Conservation (phyloP, 2,797 vertebrate species). For the Sternotherus odoratus region DNA sequence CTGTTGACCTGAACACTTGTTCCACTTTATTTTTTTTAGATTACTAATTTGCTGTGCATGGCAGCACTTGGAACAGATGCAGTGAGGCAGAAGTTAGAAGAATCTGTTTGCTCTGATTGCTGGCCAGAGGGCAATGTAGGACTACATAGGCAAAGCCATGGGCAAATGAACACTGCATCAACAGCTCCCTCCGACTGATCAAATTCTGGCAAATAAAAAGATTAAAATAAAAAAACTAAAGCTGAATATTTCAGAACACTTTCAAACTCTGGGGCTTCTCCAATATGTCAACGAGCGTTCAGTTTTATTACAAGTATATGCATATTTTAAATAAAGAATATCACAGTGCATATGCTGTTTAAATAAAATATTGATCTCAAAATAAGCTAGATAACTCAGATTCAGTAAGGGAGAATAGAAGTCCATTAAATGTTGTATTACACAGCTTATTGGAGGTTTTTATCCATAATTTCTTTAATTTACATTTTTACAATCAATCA, state of each 20-base stretch:
- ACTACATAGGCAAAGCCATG: conserved; percentile 11
- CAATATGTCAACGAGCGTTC: conserved; percentile 1
- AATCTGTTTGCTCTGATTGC: conserved; percentile 70
- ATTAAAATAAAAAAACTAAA: background rate
- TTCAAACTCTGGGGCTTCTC: conserved; percentile 21
- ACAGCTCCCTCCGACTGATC: conserved; percentile 41
- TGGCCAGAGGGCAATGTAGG: conserved; percentile 68
- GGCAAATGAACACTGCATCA: conserved; percentile 34
- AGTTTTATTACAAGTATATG: background rate
- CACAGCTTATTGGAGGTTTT: conserved; percentile 24
- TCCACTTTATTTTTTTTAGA: conserved; percentile 32
- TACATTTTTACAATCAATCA: conserved; percentile 2
- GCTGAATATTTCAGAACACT: background rate
- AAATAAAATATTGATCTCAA: conserved; percentile 25
- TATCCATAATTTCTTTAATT: conserved; percentile 22
- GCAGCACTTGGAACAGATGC: conserved; percentile 67
- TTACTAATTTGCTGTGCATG: conserved; percentile 71
- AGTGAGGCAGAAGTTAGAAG: conserved; percentile 64
- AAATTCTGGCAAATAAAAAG: conserved; percentile 17
- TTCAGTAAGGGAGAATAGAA: conserved; percentile 12
- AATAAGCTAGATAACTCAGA: background rate
- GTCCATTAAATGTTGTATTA: conserved; percentile 27
- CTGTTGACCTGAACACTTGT: conserved; percentile 71
- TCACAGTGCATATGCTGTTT: background rate
- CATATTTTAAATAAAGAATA: background rate